Evolutionary conservation across 2,888 invertebrate genomes (phyloP).

Genomic region (Anoncus sp.): DNA sequence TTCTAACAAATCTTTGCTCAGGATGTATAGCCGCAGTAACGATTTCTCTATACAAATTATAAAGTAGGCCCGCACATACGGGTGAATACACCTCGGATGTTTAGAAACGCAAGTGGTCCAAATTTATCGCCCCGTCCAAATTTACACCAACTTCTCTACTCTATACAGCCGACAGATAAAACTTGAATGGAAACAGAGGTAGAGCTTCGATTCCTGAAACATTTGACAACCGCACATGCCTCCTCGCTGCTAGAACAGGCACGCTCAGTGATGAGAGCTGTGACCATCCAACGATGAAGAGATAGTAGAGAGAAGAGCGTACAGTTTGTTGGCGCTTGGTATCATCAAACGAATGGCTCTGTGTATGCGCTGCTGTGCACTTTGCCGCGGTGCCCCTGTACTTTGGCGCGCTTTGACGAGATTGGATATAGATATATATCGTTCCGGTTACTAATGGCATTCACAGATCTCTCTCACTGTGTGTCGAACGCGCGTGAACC

Average conservation of each 20-base stretch:
- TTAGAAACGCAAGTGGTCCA: no score
- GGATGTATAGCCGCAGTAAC: no score
- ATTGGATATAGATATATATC: constrained; percentile 1
- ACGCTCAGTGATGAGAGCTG: constrained; percentile 31
- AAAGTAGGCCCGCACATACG: no score
- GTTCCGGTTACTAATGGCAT: constrained; percentile 32
- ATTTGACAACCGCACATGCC: constrained; percentile 33
- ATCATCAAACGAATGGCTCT: constrained; percentile 54
- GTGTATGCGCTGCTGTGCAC: constrained; percentile 26
- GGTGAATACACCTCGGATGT: no score
- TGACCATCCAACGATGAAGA: background rate
- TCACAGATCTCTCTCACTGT: background rate
- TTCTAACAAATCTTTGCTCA: no score
- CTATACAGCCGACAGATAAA: background rate
- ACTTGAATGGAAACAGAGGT: background rate
- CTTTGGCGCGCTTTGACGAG: constrained; percentile 44
- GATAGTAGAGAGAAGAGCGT: constrained; percentile 23
- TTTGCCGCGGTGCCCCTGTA: constrained; percentile 45
- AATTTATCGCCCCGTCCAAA: no score
- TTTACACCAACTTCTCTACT: background rate
- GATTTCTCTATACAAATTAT: no score
- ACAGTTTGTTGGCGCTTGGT: constrained; percentile 36
- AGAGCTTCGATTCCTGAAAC: constrained; percentile 10
- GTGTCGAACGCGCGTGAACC: constrained; percentile 25
- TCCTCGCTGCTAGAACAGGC: background rate